A percentile compares a stretch with the other conserved stretches of the same genome.
These are phyloP conservation scores for Erebia aethiops DNA, from an alignment of 2,888 invertebrate genomes.

Conservation along the genomic window DNA sequence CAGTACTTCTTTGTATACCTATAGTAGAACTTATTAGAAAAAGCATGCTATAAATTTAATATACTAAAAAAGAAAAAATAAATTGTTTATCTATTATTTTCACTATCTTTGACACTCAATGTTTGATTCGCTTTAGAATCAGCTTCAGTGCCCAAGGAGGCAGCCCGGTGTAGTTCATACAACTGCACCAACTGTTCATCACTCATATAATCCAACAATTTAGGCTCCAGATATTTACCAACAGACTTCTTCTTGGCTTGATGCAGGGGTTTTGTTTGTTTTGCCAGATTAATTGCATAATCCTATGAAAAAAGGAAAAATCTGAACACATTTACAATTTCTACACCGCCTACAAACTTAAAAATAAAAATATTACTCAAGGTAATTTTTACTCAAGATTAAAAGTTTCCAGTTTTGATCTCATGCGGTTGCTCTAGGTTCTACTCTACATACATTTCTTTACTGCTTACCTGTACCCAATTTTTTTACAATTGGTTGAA, in stretches of 20 bases:
- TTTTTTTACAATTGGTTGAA: too few relatives aligned
- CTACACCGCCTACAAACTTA: too few relatives aligned
- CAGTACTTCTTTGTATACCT: too few relatives aligned
- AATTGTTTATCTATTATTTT: conserved; percentile 23
- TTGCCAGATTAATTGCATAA: conserved; percentile 88
- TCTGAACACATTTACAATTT: too few relatives aligned
- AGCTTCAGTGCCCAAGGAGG: conserved; percentile 48
- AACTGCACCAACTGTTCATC: conserved; percentile 93
- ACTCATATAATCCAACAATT: conserved; percentile 87
- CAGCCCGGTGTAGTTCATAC: conserved; percentile 90
- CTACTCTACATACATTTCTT: too few relatives aligned
- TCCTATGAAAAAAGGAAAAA: conserved; percentile 76
- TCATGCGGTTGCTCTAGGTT: too few relatives aligned
- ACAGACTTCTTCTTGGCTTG: conserved; percentile 82
- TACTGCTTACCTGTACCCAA: too few relatives aligned
- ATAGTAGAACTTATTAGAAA: too few relatives aligned
- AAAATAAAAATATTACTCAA: too few relatives aligned
- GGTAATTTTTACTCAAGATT: too few relatives aligned
- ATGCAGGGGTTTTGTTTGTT: conserved; percentile 88
- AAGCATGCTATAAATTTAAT: too few relatives aligned
- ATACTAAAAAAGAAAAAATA: not conserved
- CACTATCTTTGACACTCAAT: conserved; percentile 21
- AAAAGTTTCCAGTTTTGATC: too few relatives aligned
- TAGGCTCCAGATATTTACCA: conserved; percentile 85
- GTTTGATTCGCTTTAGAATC: conserved; percentile 18